phyloP scores from a whole-genome alignment of 2,888 invertebrate genomes.

The Drosophila nigricruria region DNA sequence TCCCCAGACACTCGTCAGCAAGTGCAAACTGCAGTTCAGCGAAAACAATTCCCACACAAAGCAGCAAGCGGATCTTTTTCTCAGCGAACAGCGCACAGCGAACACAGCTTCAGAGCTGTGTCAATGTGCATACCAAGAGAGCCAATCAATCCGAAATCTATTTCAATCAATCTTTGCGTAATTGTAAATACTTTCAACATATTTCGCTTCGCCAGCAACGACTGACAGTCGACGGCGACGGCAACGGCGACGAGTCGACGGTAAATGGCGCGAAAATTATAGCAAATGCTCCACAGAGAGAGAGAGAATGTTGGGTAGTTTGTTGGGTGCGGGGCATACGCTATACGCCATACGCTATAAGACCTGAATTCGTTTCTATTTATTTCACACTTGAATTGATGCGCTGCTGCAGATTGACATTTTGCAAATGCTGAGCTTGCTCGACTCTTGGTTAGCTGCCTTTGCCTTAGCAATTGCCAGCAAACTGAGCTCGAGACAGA shows the following conservation, averaged over 20 bases:
- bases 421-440: conserved; percentile 80
- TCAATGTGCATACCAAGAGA: conserved; percentile 72
- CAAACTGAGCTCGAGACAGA: conserved; percentile 27
- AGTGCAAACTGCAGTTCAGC: conserved; percentile 55
- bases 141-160: conserved; percentile 84
- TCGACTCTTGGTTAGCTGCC: conserved; percentile 40
- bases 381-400: conserved; percentile 82
- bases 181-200: conserved; percentile 84
- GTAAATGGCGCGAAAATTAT: conserved; percentile 82
- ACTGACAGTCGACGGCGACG: conserved; percentile 49
- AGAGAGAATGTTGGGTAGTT: conserved; percentile 10
- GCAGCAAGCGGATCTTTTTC: conserved; percentile 31
- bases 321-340: conserved; percentile 7
- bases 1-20: conserved; percentile 55
- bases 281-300: conserved; percentile 63
- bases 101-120: conserved; percentile 55
- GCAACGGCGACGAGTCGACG: conserved; percentile 43
- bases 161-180: conserved; percentile 84
- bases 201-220: conserved; percentile 63
- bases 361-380: conserved; percentile 82
- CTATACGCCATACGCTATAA: conserved; percentile 11
- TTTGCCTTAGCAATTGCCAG: conserved; percentile 49
- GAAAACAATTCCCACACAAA: conserved; percentile 66
- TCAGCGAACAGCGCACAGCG: conserved; percentile 27
- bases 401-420: conserved; percentile 82